phyloP scores from a whole-genome alignment of 2,113 vertebrate species.

The Psettodes erumei region DNA sequence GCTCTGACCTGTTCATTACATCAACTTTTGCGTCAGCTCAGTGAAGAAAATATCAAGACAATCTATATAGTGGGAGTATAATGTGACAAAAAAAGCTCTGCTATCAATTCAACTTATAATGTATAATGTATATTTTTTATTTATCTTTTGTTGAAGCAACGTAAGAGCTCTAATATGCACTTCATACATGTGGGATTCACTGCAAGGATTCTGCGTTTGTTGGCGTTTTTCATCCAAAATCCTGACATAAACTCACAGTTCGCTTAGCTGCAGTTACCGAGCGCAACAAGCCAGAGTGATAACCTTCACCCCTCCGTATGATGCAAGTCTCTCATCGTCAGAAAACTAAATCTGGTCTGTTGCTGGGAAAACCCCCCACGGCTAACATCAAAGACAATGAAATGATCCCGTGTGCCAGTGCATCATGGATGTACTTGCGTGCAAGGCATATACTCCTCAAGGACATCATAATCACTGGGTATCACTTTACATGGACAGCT shows the following conservation, averaged over 20 bases:
- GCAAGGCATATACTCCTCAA: constrained; percentile 32
- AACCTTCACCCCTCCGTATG: background rate
- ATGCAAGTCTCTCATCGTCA: constrained; percentile 10
- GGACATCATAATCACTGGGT: constrained; percentile 62
- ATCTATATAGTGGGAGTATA: background rate
- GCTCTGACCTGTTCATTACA: background rate
- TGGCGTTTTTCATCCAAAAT: background rate
- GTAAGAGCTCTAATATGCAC: background rate
- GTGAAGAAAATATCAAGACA: background rate
- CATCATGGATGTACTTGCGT: background rate
- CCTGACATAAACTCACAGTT: background rate
- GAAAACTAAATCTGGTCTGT: constrained; percentile 35
- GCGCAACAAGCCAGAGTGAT: background rate
- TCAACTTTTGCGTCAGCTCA: background rate
- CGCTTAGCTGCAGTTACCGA: background rate
- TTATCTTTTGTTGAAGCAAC: background rate
- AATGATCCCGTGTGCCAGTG: constrained; percentile 34
- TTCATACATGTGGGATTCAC: background rate
- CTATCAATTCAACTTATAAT: background rate
- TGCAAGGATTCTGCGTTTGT: background rate
- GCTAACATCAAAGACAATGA: constrained; percentile 55
- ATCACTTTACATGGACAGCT: constrained; percentile 76
- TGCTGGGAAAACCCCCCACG: constrained; percentile 24
- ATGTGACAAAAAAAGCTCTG: background rate
- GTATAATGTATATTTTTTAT: background rate